These are phyloP conservation scores for Onychomys arenicola DNA, from an alignment of 2,797 vertebrate genomes.

Conservation along the genomic window DNA sequence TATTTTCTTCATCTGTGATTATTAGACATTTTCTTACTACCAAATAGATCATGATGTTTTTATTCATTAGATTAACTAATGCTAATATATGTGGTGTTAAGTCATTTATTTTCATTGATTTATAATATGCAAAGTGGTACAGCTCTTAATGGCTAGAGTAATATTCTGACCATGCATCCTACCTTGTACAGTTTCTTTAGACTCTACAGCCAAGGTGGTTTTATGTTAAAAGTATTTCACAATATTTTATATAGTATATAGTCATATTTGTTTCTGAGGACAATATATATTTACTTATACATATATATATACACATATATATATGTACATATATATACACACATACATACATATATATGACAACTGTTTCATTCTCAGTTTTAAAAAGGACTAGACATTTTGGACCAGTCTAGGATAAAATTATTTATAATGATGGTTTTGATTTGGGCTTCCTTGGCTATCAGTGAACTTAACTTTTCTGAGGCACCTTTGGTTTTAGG, in stretches of 20 bases:
- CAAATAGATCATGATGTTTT: background rate
- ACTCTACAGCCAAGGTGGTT: background rate
- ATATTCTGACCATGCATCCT: background rate
- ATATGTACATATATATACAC: too few relatives aligned
- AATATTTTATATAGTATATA: background rate
- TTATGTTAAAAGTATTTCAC: background rate
- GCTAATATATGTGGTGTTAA: too few relatives aligned
- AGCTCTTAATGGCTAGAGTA: background rate
- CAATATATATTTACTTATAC: background rate
- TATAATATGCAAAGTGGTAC: background rate
- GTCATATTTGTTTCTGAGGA: background rate
- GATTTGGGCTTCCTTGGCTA: background rate
- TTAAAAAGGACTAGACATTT: background rate
- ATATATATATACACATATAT: background rate
- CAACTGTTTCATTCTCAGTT: background rate
- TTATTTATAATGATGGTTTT: too few relatives aligned
- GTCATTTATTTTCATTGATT: background rate
- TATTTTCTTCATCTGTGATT: background rate
- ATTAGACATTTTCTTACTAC: background rate
- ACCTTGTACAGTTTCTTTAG: background rate
- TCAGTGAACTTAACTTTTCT: background rate
- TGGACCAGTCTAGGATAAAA: background rate
- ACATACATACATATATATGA: too few relatives aligned
- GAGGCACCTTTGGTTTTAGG: background rate
- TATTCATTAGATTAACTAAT: background rate